Evolutionary conservation across 2,888 invertebrate species (phyloP).

Genomic region (Drosophila prostipennis): DNA sequence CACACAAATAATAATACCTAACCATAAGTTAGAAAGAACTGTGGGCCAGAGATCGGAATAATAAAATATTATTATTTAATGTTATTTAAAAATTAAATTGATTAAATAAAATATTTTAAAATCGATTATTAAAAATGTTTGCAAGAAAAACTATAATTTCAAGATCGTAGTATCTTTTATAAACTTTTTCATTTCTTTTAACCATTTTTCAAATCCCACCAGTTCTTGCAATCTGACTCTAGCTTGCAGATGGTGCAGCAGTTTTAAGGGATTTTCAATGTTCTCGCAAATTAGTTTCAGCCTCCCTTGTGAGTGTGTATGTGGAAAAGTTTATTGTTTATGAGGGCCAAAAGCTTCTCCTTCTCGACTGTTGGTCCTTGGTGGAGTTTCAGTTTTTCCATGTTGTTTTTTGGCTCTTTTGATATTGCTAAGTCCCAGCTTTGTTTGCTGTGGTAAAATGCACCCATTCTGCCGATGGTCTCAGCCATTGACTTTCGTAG

Average conservation of each 20-base stretch:
- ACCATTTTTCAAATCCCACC: background rate
- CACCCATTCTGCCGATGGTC: background rate
- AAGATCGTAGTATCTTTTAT: too few relatives aligned
- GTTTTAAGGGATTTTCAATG: slow-evolving; percentile 72
- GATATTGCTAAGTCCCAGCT: slow-evolving; percentile 8
- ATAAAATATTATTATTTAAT: too few relatives aligned
- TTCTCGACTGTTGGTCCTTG: slow-evolving; percentile 12
- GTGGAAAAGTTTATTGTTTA: slow-evolving; percentile 70
- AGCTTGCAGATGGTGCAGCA: slow-evolving; percentile 40
- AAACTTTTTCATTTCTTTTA: background rate
- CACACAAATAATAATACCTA: background rate
- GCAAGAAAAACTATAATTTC: too few relatives aligned
- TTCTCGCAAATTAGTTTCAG: slow-evolving; percentile 75
- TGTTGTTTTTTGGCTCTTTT: slow-evolving; percentile 26
- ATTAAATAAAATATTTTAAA: background rate
- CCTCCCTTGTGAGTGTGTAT: slow-evolving; percentile 35
- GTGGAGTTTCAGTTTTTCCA: slow-evolving; percentile 8
- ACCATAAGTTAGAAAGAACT: background rate
- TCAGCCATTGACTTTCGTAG: too few relatives aligned
- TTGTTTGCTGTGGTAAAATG: slow-evolving; percentile 18
- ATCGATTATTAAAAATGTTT: background rate
- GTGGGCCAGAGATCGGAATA: background rate
- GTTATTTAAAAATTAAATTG: background rate
- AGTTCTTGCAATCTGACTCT: slow-evolving; percentile 3
- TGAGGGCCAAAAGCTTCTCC: slow-evolving; percentile 22